Conservation (phyloP, 1,140 invertebrate species). For the Drosophila jambulina region DNA sequence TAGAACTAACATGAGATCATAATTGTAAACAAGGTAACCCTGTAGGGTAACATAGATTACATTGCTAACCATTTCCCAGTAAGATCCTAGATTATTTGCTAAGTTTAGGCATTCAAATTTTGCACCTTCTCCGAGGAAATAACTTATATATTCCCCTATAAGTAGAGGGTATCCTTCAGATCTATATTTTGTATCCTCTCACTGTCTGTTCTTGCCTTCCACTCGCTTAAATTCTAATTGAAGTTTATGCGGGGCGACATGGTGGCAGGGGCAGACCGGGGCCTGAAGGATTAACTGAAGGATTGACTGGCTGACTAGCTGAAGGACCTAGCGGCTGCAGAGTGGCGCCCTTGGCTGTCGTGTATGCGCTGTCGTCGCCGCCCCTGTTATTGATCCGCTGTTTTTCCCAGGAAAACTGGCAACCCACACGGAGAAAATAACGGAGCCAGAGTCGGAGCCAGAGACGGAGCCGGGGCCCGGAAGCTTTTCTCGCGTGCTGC, state of each 20-base stretch:
- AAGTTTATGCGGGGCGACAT: slow-evolving; percentile 56
- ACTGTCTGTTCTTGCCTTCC: slow-evolving; percentile 42
- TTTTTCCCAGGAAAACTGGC: slow-evolving; percentile 63
- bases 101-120: background rate
- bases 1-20: slow-evolving; percentile 1
- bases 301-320: slow-evolving; percentile 34
- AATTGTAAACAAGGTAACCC: background rate
- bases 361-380: slow-evolving; percentile 13
- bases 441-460: slow-evolving; percentile 23
- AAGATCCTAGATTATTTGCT: background rate
- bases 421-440: slow-evolving; percentile 20
- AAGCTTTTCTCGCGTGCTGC: slow-evolving; percentile 43
- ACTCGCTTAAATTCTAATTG: slow-evolving; percentile 68
- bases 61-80: background rate
- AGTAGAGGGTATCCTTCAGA: background rate
- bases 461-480: slow-evolving; percentile 29
- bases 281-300: slow-evolving; percentile 22
- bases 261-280: slow-evolving; percentile 13
- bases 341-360: slow-evolving; percentile 63
- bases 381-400: slow-evolving; percentile 70
- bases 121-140: background rate
- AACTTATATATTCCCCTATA: background rate
- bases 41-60: too few relatives aligned
- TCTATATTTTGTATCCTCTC: background rate
- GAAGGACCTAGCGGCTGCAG: slow-evolving; percentile 20